Percentiles rank a stretch among this genome's conserved stretches.
phyloP scores from a whole-genome alignment of 2,888 invertebrate species.

The Papilio demoleus region DNA sequence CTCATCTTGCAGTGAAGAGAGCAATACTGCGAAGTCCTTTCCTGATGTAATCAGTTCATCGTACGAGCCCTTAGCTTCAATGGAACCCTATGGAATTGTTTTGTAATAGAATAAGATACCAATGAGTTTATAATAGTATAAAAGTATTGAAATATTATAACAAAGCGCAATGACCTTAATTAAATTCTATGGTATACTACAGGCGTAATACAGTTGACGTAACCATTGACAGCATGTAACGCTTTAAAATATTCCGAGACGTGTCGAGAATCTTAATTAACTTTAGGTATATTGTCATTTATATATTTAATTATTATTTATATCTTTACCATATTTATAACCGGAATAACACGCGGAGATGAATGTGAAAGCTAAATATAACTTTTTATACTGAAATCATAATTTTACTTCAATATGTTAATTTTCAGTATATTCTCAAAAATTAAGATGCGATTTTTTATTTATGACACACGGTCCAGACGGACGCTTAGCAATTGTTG shows the following conservation, averaged over 20 bases:
- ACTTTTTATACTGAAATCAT: not conserved
- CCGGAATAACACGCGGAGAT: not conserved
- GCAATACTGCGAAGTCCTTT: conserved; percentile 84
- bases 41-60: conserved; percentile 81
- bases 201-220: conserved; percentile 18
- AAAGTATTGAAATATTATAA: not conserved
- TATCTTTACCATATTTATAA: not conserved
- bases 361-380: not conserved
- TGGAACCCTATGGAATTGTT: conserved; percentile 69
- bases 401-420: conserved; percentile 5
- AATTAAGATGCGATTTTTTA: too few species aligned
- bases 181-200: conserved; percentile 7
- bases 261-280: conserved; percentile 3
- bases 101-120: not conserved
- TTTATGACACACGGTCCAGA: too few species aligned
- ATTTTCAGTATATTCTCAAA: too few species aligned
- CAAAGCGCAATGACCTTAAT: not conserved
- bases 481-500: too few species aligned
- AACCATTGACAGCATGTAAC: conserved; percentile 2
- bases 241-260: conserved; percentile 7
- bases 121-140: not conserved
- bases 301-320: not conserved
- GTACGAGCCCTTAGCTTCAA: conserved; percentile 85
- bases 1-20: conserved; percentile 77
- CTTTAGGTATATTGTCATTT: conserved; percentile 4